phyloP scores from a whole-genome alignment of 2,113 vertebrate species.

The Lycaon pictus region DNA sequence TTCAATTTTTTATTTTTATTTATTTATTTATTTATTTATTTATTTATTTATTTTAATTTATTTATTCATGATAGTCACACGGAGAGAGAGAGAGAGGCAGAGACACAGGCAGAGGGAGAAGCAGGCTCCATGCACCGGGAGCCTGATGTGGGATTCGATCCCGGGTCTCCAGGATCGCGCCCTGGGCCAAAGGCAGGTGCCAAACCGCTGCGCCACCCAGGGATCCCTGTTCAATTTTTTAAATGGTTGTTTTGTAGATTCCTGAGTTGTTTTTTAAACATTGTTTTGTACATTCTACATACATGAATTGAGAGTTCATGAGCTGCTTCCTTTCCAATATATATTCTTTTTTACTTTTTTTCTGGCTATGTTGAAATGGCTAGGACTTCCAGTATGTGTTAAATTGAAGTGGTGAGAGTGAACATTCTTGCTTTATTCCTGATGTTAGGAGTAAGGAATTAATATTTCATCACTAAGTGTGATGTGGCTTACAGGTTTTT shows the following conservation, averaged over 20 bases:
- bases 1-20: not conserved
- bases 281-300: not conserved
- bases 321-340: not conserved
- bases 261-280: not conserved
- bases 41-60: no score
- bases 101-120: no score
- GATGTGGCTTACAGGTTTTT: not conserved
- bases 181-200: no score
- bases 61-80: no score
- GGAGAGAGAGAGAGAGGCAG: no score
- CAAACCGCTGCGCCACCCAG: no score
- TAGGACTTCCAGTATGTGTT: not conserved
- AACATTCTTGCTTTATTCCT: not conserved
- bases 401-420: not conserved
- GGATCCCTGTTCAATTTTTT: not conserved
- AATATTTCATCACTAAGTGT: not conserved
- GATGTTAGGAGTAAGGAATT: not conserved
- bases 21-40: no score
- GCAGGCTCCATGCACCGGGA: no score
- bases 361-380: not conserved
- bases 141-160: no score
- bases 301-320: not conserved
- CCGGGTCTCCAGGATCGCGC: no score
- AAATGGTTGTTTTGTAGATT: not conserved
- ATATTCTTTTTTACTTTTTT: not conserved